Conservation (phyloP, 2,797 vertebrate genomes). For the Natrix natrix region DNA sequence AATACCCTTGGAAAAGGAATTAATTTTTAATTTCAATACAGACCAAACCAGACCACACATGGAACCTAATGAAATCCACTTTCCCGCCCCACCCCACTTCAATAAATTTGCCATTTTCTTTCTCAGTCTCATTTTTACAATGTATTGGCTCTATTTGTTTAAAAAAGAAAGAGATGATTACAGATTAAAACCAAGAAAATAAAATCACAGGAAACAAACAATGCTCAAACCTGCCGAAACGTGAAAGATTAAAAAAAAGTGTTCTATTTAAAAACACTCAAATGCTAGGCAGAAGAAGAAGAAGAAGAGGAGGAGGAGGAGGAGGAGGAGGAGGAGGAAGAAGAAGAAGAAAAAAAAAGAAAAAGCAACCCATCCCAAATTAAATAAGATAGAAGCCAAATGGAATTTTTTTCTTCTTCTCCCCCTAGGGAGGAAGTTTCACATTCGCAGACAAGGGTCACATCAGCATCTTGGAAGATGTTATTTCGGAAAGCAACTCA, state of each 20-base stretch:
- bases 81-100: fast-evolving
- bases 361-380: neutral
- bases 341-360: neutral
- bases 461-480: neutral
- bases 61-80: neutral
- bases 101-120: neutral
- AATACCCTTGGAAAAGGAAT: neutral
- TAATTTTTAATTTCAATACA: neutral
- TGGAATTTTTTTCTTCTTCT: neutral
- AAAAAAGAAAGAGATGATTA: neutral
- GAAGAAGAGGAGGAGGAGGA: neutral
- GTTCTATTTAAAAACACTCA: neutral
- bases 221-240: neutral
- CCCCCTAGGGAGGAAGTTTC: neutral
- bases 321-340: neutral
- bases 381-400: neutral
- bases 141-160: neutral
- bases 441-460: neutral
- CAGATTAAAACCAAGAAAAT: neutral
- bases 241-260: neutral
- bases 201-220: neutral
- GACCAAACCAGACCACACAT: neutral
- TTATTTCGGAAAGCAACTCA: neutral
- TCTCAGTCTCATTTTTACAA: neutral
- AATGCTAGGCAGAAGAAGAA: neutral